phyloP scores from a whole-genome alignment of 2,113 vertebrate genomes.

The Oreochromis aureus region DNA sequence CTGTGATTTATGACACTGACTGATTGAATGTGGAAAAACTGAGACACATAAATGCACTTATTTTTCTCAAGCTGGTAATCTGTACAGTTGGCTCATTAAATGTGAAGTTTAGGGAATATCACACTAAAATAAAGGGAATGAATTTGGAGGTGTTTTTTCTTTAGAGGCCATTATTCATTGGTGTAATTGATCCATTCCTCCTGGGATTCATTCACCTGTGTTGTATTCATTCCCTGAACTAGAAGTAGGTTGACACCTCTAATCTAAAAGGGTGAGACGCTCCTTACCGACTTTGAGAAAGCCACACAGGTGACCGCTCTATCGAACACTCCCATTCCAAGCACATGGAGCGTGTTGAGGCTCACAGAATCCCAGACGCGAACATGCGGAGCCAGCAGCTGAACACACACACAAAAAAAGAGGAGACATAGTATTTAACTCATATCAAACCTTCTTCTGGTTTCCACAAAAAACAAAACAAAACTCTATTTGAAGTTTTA shows the following conservation, averaged over 20 bases:
- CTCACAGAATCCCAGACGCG: conserved; percentile 91
- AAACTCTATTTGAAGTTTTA: neutral
- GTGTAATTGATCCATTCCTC: neutral
- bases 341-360: conserved; percentile 85
- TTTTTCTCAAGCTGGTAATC: neutral
- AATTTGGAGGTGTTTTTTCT: neutral
- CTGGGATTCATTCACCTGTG: neutral
- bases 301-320: conserved; percentile 83
- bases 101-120: neutral
- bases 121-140: neutral
- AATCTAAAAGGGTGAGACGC: neutral
- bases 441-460: neutral
- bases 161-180: neutral
- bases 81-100: neutral
- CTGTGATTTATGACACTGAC: neutral
- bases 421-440: neutral
- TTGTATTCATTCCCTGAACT: neutral
- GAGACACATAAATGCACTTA: neutral
- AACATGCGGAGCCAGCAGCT: conserved; percentile 82
- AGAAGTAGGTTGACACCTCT: neutral
- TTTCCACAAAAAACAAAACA: neutral
- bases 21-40: neutral
- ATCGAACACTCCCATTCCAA: conserved; percentile 84
- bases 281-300: conserved; percentile 87
- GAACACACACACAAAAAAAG: neutral